A percentile compares a stretch with the other conserved stretches of the same genome.
Conservation (phyloP, 1,140 invertebrate species). For the Hylaeus volcanicus region DNA sequence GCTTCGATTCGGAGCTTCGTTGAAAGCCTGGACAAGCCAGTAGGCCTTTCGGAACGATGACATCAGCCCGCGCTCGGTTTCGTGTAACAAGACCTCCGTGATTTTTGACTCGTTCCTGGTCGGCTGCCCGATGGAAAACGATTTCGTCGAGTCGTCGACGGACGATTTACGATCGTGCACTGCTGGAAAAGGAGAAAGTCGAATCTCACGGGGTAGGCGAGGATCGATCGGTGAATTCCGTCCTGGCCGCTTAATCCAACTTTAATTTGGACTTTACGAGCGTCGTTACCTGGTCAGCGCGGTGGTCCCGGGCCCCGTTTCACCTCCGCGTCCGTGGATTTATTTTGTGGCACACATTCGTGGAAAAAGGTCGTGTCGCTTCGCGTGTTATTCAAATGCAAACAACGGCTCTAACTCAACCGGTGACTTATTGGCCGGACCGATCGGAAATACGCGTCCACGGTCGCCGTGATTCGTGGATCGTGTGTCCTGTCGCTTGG, state of each 20-base stretch:
- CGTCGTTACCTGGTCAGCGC: constrained; percentile 62
- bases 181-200: constrained; percentile 13
- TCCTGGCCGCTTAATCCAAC: constrained; percentile 51
- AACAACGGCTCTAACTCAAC: constrained; percentile 60
- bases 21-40: no score
- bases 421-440: constrained; percentile 66
- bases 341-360: constrained; percentile 70
- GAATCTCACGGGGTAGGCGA: background rate
- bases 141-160: background rate
- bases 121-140: background rate
- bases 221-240: constrained; percentile 50
- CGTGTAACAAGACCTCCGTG: no score
- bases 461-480: background rate
- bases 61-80: no score
- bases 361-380: constrained; percentile 72
- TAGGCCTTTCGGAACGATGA: no score
- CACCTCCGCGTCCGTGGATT: constrained; percentile 53
- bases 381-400: constrained; percentile 78
- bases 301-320: constrained; percentile 69
- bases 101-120: no score
- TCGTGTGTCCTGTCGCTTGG: background rate
- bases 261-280: constrained; percentile 73
- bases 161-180: constrained; percentile 16
- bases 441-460: constrained; percentile 28
- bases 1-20: no score